Conservation (phyloP, 1,140 invertebrate species). For the Bombus consobrinus region DNA sequence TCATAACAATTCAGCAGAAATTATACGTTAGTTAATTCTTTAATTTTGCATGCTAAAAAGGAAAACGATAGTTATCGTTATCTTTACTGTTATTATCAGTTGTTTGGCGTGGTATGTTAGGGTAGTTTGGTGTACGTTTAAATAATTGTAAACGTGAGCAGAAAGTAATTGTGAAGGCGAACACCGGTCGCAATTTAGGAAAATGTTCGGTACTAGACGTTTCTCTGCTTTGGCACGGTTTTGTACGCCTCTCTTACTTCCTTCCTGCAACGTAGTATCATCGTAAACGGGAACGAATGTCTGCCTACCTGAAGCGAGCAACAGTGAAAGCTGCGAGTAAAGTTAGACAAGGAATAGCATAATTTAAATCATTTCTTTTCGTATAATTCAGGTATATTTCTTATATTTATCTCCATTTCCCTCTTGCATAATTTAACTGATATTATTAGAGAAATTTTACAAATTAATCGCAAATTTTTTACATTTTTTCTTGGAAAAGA, state of each 20-base stretch:
- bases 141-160: conserved; percentile 9
- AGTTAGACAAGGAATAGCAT: not conserved
- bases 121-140: not conserved
- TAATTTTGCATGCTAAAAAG: not conserved
- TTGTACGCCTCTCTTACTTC: conserved; percentile 10
- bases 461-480: too few relatives aligned
- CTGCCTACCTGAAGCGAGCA: conserved; percentile 6
- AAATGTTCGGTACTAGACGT: conserved; percentile 8
- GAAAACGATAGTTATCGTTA: not conserved
- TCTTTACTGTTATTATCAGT: not conserved
- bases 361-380: not conserved
- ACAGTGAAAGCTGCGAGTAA: not conserved
- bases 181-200: conserved; percentile 20
- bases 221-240: conserved; percentile 18
- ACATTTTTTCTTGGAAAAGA: too few relatives aligned
- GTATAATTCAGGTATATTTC: too few relatives aligned
- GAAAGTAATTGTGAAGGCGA: conserved; percentile 1
- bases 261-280: conserved; percentile 7
- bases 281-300: conserved; percentile 41
- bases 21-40: not conserved
- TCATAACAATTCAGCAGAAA: not conserved
- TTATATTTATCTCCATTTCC: too few relatives aligned
- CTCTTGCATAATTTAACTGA: too few relatives aligned
- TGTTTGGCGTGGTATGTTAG: not conserved
- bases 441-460: too few relatives aligned